phyloP scores from a whole-genome alignment of 2,113 vertebrate species.

The Ascaphus truei region DNA sequence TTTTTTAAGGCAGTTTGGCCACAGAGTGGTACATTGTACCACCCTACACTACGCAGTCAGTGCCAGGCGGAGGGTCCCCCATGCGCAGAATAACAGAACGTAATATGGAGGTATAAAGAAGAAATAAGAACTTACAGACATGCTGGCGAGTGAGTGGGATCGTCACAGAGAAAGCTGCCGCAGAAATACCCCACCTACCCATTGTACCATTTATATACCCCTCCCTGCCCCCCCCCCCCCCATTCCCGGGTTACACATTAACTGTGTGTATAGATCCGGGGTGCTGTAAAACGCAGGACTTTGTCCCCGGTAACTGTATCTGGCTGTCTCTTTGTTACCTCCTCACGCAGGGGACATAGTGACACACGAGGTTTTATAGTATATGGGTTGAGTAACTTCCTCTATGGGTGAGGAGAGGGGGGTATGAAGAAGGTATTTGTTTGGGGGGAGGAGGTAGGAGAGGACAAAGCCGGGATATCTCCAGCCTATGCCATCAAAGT shows the following conservation, averaged over 20 bases:
- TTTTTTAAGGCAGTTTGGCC: no score
- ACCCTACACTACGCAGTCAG: no score
- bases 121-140: constrained; percentile 8
- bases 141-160: not conserved
- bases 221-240: not conserved
- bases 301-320: not conserved
- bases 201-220: not conserved
- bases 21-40: no score
- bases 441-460: no score
- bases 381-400: no score
- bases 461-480: no score
- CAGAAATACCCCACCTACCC: not conserved
- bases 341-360: no score
- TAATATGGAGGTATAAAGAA: not conserved
- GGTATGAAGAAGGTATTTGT: no score
- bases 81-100: not conserved
- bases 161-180: not conserved
- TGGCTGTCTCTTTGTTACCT: not conserved
- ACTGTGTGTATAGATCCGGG: constrained; percentile 19
- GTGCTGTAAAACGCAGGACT: constrained; percentile 13
- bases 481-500: no score
- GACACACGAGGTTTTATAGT: no score
- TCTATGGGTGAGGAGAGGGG: no score
- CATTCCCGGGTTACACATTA: constrained; percentile 12
- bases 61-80: no score